Percentiles rank a stretch among this genome's conserved stretches.
Evolutionary conservation across 2,797 vertebrate species (phyloP).

Genomic region (Anguilla obscura): DNA sequence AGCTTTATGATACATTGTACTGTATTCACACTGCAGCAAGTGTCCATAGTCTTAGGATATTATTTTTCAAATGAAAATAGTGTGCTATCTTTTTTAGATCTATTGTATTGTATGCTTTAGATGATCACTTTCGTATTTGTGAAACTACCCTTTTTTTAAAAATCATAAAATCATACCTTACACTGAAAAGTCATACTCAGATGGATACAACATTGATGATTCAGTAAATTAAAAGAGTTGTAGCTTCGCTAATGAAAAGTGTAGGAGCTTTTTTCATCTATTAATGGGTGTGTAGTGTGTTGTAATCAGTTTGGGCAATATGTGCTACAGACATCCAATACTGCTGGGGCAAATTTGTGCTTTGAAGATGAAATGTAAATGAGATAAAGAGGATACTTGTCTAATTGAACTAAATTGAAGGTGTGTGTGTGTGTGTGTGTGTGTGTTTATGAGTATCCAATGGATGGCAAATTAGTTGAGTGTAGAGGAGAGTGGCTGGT

Average conservation of each 20-base stretch:
- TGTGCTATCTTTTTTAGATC: too few species aligned
- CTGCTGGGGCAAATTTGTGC: neutral
- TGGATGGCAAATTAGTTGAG: neutral
- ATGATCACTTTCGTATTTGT: neutral
- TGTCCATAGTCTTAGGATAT: neutral
- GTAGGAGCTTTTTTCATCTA: neutral
- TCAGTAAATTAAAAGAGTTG: neutral
- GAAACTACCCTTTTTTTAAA: neutral
- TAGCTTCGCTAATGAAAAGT: neutral
- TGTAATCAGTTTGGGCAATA: neutral
- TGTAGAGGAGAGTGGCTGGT: neutral
- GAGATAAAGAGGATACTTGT: slow-evolving; percentile 3
- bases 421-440: neutral
- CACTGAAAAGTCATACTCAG: neutral
- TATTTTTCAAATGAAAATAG: neutral
- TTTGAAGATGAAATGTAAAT: slow-evolving; percentile 18
- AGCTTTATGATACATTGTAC: neutral
- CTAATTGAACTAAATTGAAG: slow-evolving; percentile 10
- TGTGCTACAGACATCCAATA: neutral
- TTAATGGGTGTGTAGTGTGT: neutral
- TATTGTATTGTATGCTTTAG: neutral
- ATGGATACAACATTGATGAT: neutral
- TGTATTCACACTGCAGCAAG: neutral
- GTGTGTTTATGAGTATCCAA: neutral
- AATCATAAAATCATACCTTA: neutral